Conservation (phyloP, 2,797 vertebrate species). For the Coreius guichenoti region DNA sequence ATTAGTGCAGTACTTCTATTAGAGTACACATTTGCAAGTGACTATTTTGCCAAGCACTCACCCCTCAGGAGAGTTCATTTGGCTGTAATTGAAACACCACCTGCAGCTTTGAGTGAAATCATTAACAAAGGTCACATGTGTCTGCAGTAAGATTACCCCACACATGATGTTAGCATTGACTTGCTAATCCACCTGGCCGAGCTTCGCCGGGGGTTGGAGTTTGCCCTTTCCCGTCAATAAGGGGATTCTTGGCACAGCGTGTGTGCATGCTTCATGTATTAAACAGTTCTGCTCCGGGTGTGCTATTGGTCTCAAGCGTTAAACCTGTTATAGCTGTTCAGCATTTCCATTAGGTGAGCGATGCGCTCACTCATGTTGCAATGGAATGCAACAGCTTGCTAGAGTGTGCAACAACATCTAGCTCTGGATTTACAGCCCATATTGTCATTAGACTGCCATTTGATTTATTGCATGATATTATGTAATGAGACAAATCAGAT, state of each 20-base stretch:
- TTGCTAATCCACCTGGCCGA: conserved; percentile 75
- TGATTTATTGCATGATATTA: conserved; percentile 8
- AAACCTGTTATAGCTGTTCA: conserved; percentile 45
- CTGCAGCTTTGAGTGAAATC: conserved; percentile 75
- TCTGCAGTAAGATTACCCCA: conserved; percentile 75
- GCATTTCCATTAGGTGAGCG: conserved; percentile 29
- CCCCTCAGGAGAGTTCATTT: conserved; percentile 67
- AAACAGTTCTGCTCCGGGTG: conserved; percentile 34
- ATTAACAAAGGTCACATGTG: conserved; percentile 78
- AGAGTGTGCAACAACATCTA: conserved; percentile 14
- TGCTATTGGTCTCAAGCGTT: conserved; percentile 30
- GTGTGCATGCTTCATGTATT: conserved; percentile 41
- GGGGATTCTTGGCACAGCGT: conserved; percentile 45
- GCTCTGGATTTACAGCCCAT: conserved; percentile 12
- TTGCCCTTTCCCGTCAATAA: conserved; percentile 69
- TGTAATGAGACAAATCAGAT: neutral
- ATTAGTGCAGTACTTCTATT: conserved; percentile 41
- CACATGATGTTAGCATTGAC: conserved; percentile 73
- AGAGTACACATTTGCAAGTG: conserved; percentile 17
- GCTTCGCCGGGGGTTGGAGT: conserved; percentile 62
- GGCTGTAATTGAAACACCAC: conserved; percentile 67
- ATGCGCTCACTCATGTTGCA: conserved; percentile 31
- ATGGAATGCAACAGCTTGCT: conserved; percentile 28
- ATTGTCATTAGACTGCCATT: neutral
- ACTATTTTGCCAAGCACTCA: conserved; percentile 1